Evolutionary conservation across 1,140 invertebrate genomes (phyloP).

Genomic region (Plodia interpunctella): DNA sequence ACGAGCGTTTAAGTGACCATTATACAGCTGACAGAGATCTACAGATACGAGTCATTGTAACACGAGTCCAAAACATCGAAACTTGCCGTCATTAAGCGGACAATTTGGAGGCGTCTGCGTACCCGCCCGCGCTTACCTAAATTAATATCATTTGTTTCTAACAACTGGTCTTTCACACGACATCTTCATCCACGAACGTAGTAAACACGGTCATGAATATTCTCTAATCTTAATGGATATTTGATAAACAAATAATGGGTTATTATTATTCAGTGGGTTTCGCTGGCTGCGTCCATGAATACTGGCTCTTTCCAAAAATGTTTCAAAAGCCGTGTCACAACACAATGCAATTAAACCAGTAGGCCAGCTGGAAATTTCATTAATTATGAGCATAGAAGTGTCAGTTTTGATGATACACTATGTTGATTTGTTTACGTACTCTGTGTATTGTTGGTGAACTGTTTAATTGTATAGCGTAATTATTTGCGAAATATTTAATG

Average conservation of each 20-base stretch:
- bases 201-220: constrained; percentile 44
- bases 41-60: constrained; percentile 37
- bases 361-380: constrained; percentile 68
- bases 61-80: constrained; percentile 34
- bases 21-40: constrained; percentile 39
- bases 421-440: constrained; percentile 51
- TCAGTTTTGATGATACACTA: constrained; percentile 46
- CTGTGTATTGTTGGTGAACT: constrained; percentile 20
- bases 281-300: constrained; percentile 51
- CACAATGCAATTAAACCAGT: constrained; percentile 69
- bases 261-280: constrained; percentile 36
- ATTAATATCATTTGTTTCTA: constrained; percentile 64
- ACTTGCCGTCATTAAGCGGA: constrained; percentile 36
- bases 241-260: constrained; percentile 69
- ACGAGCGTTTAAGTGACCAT: constrained; percentile 45
- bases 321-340: constrained; percentile 69
- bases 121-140: constrained; percentile 42
- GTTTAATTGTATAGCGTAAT: constrained; percentile 7
- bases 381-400: constrained; percentile 61
- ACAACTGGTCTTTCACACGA: constrained; percentile 65
- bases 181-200: constrained; percentile 56
- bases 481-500: constrained; percentile 11
- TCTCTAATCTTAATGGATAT: constrained; percentile 55
- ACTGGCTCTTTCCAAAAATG: constrained; percentile 67
- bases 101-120: constrained; percentile 48